A percentile compares a stretch with the other conserved stretches of the same genome.
Evolutionary conservation across 2,113 vertebrate genomes (phyloP).

Genomic region (Casuarius casuarius): DNA sequence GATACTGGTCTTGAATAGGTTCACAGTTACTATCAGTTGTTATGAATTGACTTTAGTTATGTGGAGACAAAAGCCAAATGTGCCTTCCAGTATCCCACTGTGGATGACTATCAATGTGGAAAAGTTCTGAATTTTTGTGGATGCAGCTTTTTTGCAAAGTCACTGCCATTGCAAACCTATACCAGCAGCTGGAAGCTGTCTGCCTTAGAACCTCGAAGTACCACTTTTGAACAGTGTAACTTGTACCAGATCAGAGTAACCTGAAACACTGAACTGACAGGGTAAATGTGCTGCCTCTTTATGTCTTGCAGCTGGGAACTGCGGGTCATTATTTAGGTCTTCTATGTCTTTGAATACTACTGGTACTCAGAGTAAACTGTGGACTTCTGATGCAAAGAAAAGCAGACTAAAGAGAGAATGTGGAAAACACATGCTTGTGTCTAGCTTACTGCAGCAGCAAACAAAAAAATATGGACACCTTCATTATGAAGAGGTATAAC

Average conservation of each 20-base stretch:
- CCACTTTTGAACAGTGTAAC: neutral
- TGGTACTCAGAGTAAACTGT: neutral
- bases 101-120: neutral
- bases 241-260: neutral
- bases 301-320: neutral
- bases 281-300: neutral
- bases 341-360: neutral
- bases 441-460: neutral
- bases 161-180: neutral
- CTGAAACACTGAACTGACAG: neutral
- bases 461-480: neutral
- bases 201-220: neutral
- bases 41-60: neutral
- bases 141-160: neutral
- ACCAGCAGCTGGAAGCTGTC: neutral
- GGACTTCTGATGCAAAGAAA: neutral
- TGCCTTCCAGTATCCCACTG: neutral
- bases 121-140: neutral
- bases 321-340: neutral
- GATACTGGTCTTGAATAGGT: rapidly evolving
- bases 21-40: neutral
- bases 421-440: neutral
- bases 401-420: neutral
- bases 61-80: neutral
- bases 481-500: neutral